Conservation (phyloP, 2,113 vertebrate species). For the Ranitomeya imitator region DNA sequence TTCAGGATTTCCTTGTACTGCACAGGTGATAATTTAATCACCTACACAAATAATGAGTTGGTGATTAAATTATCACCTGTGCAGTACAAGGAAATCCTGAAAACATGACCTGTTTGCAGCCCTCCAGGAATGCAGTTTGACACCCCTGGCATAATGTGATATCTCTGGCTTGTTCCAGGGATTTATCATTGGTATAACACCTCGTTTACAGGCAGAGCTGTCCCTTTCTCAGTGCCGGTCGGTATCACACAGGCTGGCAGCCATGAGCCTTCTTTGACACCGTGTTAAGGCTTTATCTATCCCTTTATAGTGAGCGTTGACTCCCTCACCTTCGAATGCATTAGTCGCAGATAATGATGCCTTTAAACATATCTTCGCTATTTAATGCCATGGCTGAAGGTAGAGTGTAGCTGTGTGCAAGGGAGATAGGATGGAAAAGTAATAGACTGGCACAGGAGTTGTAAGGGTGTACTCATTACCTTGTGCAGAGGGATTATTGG, state of each 20-base stretch:
- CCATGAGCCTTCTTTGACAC: constrained; percentile 29
- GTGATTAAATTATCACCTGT: too few species aligned
- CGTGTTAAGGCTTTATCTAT: constrained; percentile 32
- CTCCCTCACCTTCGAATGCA: constrained; percentile 31
- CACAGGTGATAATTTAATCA: too few species aligned
- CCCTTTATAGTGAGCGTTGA: neutral
- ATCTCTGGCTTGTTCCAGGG: constrained; percentile 40
- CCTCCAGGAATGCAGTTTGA: too few species aligned
- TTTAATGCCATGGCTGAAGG: too few species aligned
- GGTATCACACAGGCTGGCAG: constrained; percentile 14
- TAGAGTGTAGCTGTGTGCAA: neutral
- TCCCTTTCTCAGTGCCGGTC: constrained; percentile 1
- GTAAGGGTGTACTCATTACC: neutral
- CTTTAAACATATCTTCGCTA: constrained; percentile 32
- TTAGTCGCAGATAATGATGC: constrained; percentile 34
- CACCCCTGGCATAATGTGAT: neutral
- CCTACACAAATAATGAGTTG: too few species aligned
- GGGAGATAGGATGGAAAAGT: neutral
- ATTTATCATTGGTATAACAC: constrained; percentile 47
- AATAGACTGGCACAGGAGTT: neutral
- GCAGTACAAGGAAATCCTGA: too few species aligned
- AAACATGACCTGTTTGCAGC: too few species aligned
- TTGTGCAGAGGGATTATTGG: neutral
- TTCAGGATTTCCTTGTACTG: too few species aligned
- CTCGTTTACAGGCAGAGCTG: constrained; percentile 25